phyloP scores from a whole-genome alignment of 2,113 vertebrate species.

The Bos taurus region DNA sequence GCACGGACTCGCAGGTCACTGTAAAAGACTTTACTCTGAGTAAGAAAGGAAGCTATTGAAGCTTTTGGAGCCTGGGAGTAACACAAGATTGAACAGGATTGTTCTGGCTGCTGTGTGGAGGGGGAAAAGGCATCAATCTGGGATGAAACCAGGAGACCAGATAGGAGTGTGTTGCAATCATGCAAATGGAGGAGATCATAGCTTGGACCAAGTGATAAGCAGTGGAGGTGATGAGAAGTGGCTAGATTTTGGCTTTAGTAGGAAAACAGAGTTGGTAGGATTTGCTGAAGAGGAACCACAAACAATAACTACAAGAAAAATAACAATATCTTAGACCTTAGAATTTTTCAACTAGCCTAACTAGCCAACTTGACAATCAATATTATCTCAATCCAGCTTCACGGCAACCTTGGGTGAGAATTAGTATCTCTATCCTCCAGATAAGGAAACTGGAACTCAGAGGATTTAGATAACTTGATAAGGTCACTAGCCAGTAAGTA shows the following conservation, averaged over 20 bases:
- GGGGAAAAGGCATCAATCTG: neutral
- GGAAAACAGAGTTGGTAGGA: neutral
- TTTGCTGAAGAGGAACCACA: neutral
- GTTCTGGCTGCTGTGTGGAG: neutral
- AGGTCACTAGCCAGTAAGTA: neutral
- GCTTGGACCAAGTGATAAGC: neutral
- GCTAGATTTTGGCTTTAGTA: neutral
- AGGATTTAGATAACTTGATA: neutral
- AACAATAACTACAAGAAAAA: neutral
- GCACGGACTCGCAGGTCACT: neutral
- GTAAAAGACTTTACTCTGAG: neutral
- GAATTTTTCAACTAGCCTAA: neutral
- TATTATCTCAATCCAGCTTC: neutral
- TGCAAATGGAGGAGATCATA: neutral
- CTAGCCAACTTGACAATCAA: neutral
- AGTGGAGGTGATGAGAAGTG: neutral
- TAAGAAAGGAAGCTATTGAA: neutral
- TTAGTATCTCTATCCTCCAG: neutral
- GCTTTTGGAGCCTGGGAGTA: neutral
- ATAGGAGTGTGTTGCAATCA: neutral
- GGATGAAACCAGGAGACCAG: neutral
- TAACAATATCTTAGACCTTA: neutral
- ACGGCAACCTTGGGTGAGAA: neutral
- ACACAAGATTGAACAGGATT: neutral
- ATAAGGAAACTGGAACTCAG: neutral